These are phyloP conservation scores for Pristionchus entomophagus DNA, from an alignment of 2,888 invertebrate species.

Conservation along the genomic window DNA sequence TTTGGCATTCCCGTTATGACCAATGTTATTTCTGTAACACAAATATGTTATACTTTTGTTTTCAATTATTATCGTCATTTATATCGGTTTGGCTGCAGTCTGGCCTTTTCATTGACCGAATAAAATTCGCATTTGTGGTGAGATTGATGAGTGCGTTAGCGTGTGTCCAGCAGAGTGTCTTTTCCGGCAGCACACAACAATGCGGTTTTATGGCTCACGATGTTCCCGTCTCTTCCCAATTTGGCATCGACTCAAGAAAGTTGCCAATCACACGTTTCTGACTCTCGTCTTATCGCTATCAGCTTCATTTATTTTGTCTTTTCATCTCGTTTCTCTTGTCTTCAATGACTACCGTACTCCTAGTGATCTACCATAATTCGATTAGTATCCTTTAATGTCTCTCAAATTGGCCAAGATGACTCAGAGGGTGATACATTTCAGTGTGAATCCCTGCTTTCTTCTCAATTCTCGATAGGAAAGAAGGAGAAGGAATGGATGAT, in stretches of 20 bases:
- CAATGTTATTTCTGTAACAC: too few species aligned
- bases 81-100: too few species aligned
- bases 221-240: neutral
- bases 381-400: neutral
- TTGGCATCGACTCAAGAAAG: neutral
- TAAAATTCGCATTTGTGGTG: too few species aligned
- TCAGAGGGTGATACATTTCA: conserved; percentile 16
- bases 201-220: conserved; percentile 34
- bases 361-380: neutral
- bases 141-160: neutral
- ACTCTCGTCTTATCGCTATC: neutral
- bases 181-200: neutral
- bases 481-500: conserved; percentile 17
- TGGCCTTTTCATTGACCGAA: too few species aligned
- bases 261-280: neutral
- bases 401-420: neutral
- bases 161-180: neutral
- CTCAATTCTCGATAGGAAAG: neutral
- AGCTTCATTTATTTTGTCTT: neutral
- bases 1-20: too few species aligned
- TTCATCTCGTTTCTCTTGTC: neutral
- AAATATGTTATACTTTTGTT: too few species aligned
- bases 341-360: neutral
- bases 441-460: neutral
- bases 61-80: too few species aligned